These are phyloP conservation scores for Perognathus longimembris DNA, from an alignment of 2,113 vertebrate genomes.

Conservation along the genomic window DNA sequence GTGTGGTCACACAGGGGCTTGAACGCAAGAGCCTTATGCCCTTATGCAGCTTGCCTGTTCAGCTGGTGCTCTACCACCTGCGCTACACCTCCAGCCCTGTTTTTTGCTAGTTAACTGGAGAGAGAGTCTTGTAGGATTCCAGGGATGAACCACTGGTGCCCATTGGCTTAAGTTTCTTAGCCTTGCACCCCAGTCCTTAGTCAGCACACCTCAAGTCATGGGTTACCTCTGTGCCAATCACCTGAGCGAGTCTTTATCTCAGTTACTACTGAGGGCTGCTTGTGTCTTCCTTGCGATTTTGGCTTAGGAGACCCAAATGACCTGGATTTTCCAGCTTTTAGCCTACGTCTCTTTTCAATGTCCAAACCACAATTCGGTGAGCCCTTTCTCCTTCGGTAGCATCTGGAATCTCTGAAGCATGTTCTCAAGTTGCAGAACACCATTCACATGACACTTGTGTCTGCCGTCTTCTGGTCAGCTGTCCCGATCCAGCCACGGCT, in stretches of 20 bases:
- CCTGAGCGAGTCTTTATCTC: background rate
- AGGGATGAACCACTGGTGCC: no score
- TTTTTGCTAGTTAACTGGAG: no score
- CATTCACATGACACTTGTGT: background rate
- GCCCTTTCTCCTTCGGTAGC: constrained; percentile 2
- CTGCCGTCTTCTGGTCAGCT: background rate
- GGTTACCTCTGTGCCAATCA: background rate
- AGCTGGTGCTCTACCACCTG: background rate
- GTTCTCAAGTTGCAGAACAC: constrained; percentile 23
- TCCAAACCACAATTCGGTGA: constrained; percentile 2
- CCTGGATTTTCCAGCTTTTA: background rate
- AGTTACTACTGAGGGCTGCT: background rate
- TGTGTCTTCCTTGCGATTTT: background rate
- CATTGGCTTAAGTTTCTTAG: background rate
- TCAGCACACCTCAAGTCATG: background rate
- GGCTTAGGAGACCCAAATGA: background rate
- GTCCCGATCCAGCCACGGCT: constrained; percentile 1
- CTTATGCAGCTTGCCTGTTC: background rate
- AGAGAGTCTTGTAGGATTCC: no score
- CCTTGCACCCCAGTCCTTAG: background rate
- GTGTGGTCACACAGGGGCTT: no score
- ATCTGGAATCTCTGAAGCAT: constrained; percentile 46
- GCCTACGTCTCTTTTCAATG: background rate
- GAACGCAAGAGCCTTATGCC: no score
- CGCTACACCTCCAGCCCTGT: no score